These are phyloP conservation scores for Stratiolaelaps scimitus DNA, from an alignment of 1,140 invertebrate species.

Conservation along the genomic window DNA sequence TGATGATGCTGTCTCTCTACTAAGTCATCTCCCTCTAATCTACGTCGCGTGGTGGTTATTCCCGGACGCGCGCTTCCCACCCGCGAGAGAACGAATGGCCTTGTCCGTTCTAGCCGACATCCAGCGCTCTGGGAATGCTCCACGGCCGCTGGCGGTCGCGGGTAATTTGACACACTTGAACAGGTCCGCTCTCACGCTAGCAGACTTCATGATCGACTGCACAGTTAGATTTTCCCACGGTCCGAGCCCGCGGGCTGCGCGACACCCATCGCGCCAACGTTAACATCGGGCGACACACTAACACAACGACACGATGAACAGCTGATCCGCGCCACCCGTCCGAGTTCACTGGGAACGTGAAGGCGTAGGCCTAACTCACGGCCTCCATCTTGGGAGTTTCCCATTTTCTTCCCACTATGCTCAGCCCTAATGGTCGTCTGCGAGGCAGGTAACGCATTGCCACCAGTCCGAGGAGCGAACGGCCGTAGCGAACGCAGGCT, in stretches of 20 bases:
- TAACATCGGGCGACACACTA: too few relatives aligned
- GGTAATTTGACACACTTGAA: conserved; percentile 26
- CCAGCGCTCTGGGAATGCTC: neutral
- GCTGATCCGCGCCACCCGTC: too few relatives aligned
- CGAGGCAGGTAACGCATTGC: too few relatives aligned
- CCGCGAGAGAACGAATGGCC: neutral
- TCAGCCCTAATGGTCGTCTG: too few relatives aligned
- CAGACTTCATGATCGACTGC: conserved; percentile 13
- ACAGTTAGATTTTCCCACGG: conserved; percentile 25
- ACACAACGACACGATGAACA: too few relatives aligned
- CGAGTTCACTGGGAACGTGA: neutral
- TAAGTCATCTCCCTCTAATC: too few relatives aligned
- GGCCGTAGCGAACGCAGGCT: too few relatives aligned
- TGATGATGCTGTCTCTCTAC: too few relatives aligned
- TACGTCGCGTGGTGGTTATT: too few relatives aligned
- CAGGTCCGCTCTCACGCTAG: conserved; percentile 26
- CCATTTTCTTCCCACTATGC: conserved; percentile 19
- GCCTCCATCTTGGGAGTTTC: conserved; percentile 29
- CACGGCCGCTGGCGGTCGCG: neutral
- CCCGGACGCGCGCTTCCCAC: too few relatives aligned
- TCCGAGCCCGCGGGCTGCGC: neutral
- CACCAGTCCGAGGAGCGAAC: too few relatives aligned
- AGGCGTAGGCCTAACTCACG: conserved; percentile 25
- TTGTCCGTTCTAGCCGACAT: conserved; percentile 1
- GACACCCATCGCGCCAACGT: too few relatives aligned